A percentile compares a stretch with the other conserved stretches of the same genome.
Evolutionary conservation across 2,113 vertebrate species (phyloP).

Genomic region (Acrocephalus kingi): DNA sequence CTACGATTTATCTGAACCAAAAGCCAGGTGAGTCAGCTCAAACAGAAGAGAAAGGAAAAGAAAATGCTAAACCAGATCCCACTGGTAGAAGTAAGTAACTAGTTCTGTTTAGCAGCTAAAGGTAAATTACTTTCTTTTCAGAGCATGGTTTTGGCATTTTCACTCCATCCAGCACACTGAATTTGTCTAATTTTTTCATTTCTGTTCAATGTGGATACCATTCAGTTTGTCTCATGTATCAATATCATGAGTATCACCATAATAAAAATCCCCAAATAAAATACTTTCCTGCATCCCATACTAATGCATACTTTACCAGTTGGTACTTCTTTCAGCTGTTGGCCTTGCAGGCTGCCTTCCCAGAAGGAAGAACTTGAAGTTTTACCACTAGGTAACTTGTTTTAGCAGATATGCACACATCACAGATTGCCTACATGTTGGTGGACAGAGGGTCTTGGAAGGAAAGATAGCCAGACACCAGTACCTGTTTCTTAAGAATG

Average conservation of each 20-base stretch:
- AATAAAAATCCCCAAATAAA: background rate
- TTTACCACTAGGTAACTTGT: constrained; percentile 45
- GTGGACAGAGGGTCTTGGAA: constrained; percentile 8
- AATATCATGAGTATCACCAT: background rate
- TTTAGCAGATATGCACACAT: constrained; percentile 30
- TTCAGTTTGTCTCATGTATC: background rate
- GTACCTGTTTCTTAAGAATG: constrained; percentile 8
- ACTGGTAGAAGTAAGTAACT: background rate
- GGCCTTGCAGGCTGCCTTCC: constrained; percentile 51
- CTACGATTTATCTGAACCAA: background rate
- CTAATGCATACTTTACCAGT: constrained; percentile 27
- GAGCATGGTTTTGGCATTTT: background rate
- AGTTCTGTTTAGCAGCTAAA: background rate
- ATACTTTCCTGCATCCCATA: background rate
- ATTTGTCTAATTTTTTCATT: background rate
- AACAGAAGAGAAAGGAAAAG: background rate
- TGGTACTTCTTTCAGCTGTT: constrained; percentile 28
- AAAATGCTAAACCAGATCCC: background rate
- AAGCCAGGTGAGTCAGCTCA: background rate
- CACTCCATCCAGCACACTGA: background rate
- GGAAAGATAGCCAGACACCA: constrained; percentile 24
- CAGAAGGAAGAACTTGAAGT: constrained; percentile 48
- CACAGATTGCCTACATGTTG: background rate
- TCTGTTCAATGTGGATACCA: background rate
- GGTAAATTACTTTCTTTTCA: background rate